phyloP scores from a whole-genome alignment of 2,113 vertebrate genomes.

The Dipodomys stephensi region DNA sequence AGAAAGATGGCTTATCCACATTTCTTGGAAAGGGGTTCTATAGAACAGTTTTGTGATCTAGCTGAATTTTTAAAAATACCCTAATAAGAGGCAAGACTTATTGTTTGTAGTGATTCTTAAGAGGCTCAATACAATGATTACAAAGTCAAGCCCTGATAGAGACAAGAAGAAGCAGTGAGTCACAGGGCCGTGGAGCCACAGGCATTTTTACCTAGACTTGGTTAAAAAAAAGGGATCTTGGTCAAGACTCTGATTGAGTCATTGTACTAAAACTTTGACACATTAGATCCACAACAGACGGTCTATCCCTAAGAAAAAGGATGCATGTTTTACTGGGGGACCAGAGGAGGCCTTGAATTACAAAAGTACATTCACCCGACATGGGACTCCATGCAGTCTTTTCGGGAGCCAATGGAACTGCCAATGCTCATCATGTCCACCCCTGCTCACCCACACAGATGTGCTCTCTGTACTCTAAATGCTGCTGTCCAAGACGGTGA shows the following conservation, averaged over 20 bases:
- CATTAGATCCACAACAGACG: not conserved
- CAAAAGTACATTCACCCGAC: not conserved
- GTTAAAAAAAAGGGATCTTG: not conserved
- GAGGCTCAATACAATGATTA: no score
- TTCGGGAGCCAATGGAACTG: not conserved
- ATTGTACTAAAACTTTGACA: not conserved
- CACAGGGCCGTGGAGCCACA: not conserved
- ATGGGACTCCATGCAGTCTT: not conserved
- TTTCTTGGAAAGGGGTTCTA: not conserved
- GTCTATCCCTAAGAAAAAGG: not conserved
- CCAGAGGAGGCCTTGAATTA: not conserved
- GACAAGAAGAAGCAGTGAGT: not conserved
- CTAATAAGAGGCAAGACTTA: not conserved
- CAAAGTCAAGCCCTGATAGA: not conserved
- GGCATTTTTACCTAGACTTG: not conserved
- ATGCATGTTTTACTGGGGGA: not conserved
- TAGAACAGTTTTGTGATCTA: not conserved
- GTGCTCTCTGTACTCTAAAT: not conserved
- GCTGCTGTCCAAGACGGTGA: not conserved
- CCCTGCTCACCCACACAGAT: not conserved
- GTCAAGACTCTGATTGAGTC: not conserved
- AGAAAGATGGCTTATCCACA: not conserved
- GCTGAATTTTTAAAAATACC: not conserved
- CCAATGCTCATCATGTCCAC: not conserved
- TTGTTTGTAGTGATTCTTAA: conserved; percentile 24